Conservation (phyloP, 2,888 invertebrate species). For the Brachyopa scutellaris region DNA sequence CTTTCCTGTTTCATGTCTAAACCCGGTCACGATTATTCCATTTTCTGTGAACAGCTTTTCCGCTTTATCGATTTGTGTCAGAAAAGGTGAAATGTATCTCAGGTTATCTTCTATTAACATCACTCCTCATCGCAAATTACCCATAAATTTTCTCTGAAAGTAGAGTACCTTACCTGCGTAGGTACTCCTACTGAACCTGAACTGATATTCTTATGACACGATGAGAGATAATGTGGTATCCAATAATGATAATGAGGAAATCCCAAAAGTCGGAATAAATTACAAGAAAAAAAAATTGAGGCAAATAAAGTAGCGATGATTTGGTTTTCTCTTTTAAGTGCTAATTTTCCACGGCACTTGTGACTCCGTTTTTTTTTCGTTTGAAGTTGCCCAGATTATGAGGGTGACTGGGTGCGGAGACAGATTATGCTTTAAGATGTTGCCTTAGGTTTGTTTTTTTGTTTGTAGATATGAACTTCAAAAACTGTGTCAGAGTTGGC, state of each 20-base stretch:
- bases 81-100: background rate
- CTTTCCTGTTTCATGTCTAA: too few species aligned
- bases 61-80: background rate
- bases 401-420: background rate
- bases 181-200: too few species aligned
- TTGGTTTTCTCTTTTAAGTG: conserved; percentile 49
- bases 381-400: background rate
- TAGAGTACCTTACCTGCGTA: too few species aligned
- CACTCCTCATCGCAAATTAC: conserved; percentile 6
- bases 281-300: conserved; percentile 14
- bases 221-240: conserved; percentile 1
- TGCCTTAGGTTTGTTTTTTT: too few species aligned
- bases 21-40: too few species aligned
- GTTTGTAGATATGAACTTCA: too few species aligned
- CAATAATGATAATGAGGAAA: conserved; percentile 22
- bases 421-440: too few species aligned
- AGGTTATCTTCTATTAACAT: background rate
- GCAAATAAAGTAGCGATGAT: conserved; percentile 29
- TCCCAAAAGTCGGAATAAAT: conserved; percentile 29
- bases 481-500: too few species aligned
- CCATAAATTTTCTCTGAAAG: background rate
- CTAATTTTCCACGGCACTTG: conserved; percentile 34
- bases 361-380: background rate
- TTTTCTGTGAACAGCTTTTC: too few species aligned
- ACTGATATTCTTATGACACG: background rate